These are phyloP conservation scores for Eilema caniola DNA, from an alignment of 2,888 invertebrate species.

Conservation along the genomic window DNA sequence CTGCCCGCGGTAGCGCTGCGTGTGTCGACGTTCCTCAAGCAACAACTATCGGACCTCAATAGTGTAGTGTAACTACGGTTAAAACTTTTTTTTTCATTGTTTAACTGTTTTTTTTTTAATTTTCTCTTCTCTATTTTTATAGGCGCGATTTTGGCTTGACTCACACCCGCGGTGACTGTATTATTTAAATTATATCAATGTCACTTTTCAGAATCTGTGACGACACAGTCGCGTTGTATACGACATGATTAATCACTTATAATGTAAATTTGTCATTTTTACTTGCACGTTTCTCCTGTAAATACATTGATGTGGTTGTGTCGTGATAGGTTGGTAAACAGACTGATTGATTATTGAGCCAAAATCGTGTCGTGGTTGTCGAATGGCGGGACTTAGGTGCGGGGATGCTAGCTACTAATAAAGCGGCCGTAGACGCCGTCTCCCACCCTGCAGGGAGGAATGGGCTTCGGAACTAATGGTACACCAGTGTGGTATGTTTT, in stretches of 20 bases:
- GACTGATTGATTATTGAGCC: constrained; percentile 46
- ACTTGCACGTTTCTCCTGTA: constrained; percentile 35
- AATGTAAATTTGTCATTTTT: constrained; percentile 29
- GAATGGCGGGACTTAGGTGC: constrained; percentile 56
- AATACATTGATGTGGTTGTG: constrained; percentile 32
- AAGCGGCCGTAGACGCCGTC: constrained; percentile 53
- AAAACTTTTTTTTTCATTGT: constrained; percentile 51
- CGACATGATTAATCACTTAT: constrained; percentile 20
- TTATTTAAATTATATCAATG: constrained; percentile 10
- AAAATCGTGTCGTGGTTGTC: constrained; percentile 39
- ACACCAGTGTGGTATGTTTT: constrained; percentile 34
- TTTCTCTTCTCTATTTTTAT: constrained; percentile 18
- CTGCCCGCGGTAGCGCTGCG: constrained; percentile 69
- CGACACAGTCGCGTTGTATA: constrained; percentile 22
- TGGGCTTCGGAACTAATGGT: constrained; percentile 32
- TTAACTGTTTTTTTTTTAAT: constrained; percentile 22
- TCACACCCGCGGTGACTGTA: constrained; percentile 8
- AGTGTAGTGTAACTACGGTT: constrained; percentile 77
- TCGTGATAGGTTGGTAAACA: constrained; percentile 17
- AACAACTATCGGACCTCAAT: constrained; percentile 84
- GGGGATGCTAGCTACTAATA: constrained; percentile 57
- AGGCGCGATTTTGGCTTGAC: constrained; percentile 24
- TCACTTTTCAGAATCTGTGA: constrained; percentile 16
- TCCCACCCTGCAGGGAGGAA: constrained; percentile 42
- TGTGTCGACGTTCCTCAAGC: constrained; percentile 85